These are phyloP conservation scores for Chaetophractus vellerosus DNA, from an alignment of 2,797 vertebrate genomes.

Conservation along the genomic window DNA sequence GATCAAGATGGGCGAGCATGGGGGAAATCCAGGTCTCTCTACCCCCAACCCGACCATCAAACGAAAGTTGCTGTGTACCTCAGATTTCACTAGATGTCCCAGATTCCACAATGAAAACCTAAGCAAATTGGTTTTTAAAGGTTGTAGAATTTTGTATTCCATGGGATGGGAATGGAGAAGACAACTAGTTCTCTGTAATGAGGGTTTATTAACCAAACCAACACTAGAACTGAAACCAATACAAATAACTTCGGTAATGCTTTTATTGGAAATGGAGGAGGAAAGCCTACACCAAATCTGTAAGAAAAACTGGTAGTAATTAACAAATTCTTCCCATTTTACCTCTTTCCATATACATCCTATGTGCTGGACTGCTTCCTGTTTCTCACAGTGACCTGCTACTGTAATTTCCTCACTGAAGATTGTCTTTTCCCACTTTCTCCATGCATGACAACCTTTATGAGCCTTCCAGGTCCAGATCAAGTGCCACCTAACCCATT, in stretches of 20 bases:
- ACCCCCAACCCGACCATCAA: neutral
- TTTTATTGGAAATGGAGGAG: constrained; percentile 28
- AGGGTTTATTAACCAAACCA: constrained; percentile 7
- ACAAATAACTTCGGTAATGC: neutral
- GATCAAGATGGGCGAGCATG: neutral
- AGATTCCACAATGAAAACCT: neutral
- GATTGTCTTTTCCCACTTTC: neutral
- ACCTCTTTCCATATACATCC: neutral
- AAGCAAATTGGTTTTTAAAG: neutral
- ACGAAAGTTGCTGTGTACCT: neutral
- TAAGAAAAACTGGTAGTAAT: neutral
- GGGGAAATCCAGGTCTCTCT: neutral
- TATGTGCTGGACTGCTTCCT: neutral
- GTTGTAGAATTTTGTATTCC: neutral
- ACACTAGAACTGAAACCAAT: neutral
- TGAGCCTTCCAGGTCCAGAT: neutral
- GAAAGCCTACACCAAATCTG: neutral
- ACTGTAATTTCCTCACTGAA: neutral
- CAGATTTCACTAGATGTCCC: neutral
- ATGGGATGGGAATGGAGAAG: neutral
- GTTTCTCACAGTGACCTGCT: neutral
- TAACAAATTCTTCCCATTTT: neutral
- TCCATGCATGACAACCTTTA: neutral
- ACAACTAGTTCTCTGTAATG: neutral
- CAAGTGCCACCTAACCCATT: neutral